phyloP scores from a whole-genome alignment of 2,797 vertebrate genomes.

The Ateles fusciceps region DNA sequence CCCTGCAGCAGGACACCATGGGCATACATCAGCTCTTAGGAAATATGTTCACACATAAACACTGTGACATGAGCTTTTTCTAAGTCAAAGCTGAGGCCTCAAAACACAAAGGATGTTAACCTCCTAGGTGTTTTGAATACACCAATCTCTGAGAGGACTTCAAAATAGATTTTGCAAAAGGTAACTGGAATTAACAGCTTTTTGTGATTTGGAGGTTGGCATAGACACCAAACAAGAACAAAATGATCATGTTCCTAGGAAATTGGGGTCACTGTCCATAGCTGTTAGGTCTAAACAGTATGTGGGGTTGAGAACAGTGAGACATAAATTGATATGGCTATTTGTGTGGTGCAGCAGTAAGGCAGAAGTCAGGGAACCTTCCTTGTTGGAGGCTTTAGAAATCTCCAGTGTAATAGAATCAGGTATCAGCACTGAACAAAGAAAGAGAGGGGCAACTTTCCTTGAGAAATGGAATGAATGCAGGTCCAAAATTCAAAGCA shows the following conservation, averaged over 20 bases:
- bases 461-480: background rate
- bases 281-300: background rate
- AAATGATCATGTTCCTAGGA: constrained; percentile 39
- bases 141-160: background rate
- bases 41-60: background rate
- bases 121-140: background rate
- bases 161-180: constrained; percentile 34
- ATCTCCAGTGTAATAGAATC: background rate
- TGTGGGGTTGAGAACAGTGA: background rate
- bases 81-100: background rate
- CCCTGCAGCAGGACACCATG: background rate
- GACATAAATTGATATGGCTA: background rate
- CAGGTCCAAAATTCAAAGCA: background rate
- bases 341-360: background rate
- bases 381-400: background rate
- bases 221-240: background rate
- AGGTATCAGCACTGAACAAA: background rate
- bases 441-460: background rate
- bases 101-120: background rate
- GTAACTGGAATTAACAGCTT: constrained; percentile 61
- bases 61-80: background rate
- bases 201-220: constrained; percentile 49
- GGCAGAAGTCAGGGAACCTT: background rate
- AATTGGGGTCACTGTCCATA: background rate
- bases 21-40: background rate